These are phyloP conservation scores for Lycorma delicatula DNA, from an alignment of 1,140 invertebrate genomes.

Conservation along the genomic window DNA sequence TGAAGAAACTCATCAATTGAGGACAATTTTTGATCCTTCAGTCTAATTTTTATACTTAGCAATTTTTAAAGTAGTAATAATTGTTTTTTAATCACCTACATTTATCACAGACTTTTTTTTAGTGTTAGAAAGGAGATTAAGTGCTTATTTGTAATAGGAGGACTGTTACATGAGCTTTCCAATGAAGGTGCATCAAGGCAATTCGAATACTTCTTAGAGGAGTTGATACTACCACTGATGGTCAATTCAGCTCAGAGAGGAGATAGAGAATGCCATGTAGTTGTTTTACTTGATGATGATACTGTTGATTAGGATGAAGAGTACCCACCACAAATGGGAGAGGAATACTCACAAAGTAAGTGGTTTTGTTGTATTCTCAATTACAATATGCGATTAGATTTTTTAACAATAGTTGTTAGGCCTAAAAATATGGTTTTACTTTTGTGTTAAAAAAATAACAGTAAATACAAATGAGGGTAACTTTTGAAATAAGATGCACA, in stretches of 20 bases:
- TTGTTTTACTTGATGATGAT: conserved; percentile 92
- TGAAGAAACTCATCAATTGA: too few species aligned
- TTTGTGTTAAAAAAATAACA: too few species aligned
- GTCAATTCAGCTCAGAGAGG: conserved; percentile 87
- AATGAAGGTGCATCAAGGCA: conserved; percentile 97
- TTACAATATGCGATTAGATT: too few species aligned
- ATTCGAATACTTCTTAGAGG: conserved; percentile 94
- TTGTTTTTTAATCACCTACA: not conserved
- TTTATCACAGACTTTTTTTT: not conserved
- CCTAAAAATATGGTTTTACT: too few species aligned
- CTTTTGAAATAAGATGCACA: too few species aligned
- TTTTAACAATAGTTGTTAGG: too few species aligned
- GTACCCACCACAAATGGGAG: conserved; percentile 97
- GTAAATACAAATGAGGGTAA: too few species aligned
- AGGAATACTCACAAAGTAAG: conserved; percentile 93
- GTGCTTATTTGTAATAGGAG: conserved; percentile 50
- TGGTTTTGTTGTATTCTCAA: too few species aligned
- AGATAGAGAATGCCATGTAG: conserved; percentile 84
- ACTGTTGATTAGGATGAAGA: conserved; percentile 98
- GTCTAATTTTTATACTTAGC: too few species aligned
- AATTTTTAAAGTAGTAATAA: not conserved
- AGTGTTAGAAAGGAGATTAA: not conserved
- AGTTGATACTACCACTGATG: conserved; percentile 92
- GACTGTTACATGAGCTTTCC: conserved; percentile 92
- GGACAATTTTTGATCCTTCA: too few species aligned